Conservation (phyloP, 2,113 vertebrate genomes). For the Trogon surrucura region DNA sequence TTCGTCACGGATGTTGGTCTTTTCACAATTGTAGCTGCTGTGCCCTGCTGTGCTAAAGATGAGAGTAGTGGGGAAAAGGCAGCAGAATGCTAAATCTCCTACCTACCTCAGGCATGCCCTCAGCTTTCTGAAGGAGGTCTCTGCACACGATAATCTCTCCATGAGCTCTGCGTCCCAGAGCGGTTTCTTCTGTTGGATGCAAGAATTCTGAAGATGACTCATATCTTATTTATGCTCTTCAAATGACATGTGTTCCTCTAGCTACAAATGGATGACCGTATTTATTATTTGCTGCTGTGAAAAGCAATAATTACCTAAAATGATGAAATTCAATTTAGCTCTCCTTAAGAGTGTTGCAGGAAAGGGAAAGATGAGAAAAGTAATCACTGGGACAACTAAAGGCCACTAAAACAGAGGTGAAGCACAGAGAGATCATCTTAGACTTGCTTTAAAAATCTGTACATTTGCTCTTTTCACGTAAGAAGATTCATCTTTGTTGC, state of each 20-base stretch:
- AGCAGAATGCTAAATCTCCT: not conserved
- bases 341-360: slow-evolving; percentile 41
- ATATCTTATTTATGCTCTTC: slow-evolving; percentile 12
- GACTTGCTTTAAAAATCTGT: not conserved
- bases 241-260: not conserved
- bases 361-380: slow-evolving; percentile 1
- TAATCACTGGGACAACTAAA: not conserved
- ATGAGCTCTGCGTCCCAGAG: not conserved
- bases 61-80: not conserved
- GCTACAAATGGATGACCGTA: slow-evolving; percentile 26
- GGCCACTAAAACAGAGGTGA: not conserved
- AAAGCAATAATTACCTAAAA: slow-evolving; percentile 37
- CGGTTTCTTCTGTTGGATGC: not conserved
- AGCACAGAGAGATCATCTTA: not conserved
- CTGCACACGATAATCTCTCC: not conserved
- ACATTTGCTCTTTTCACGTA: not conserved
- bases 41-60: not conserved
- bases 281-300: slow-evolving; percentile 37
- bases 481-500: not conserved
- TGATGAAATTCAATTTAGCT: slow-evolving; percentile 37
- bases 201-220: slow-evolving; percentile 29
- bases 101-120: not conserved
- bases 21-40: not conserved
- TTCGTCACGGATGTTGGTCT: not conserved
- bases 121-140: not conserved